Evolutionary conservation across 2,113 vertebrate species (phyloP).

Genomic region (Isurus oxyrinchus): DNA sequence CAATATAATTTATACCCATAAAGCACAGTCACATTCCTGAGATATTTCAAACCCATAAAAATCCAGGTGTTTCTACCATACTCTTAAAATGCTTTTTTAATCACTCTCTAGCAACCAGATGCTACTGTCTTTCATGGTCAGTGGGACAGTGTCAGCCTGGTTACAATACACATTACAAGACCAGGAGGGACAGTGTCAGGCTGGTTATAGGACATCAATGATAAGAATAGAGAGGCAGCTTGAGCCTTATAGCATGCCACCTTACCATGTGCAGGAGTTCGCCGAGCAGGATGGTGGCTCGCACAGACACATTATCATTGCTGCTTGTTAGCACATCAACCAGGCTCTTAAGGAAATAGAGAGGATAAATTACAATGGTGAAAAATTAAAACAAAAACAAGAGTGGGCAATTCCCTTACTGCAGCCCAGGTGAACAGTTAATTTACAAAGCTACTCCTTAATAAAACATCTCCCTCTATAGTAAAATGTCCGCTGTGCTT

Average conservation of each 20-base stretch:
- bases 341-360: slow-evolving; percentile 65
- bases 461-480: neutral
- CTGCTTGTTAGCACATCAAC: slow-evolving; percentile 96
- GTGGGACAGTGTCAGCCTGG: neutral
- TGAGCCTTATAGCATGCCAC: neutral
- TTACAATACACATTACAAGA: neutral
- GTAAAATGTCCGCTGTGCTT: neutral
- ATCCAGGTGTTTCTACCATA: neutral
- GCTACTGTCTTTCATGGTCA: neutral
- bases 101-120: neutral
- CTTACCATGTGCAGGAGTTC: slow-evolving; percentile 97
- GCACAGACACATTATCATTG: slow-evolving; percentile 81
- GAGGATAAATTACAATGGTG: slow-evolving; percentile 23
- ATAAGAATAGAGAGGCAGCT: neutral
- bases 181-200: neutral
- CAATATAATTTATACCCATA: neutral
- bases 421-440: neutral
- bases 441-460: neutral
- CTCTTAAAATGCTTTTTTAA: neutral
- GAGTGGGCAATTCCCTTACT: too few relatives aligned
- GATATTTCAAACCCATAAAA: neutral
- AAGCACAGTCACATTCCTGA: neutral
- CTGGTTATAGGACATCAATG: neutral
- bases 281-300: slow-evolving; percentile 90
- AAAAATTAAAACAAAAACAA: neutral